Evolutionary conservation across 2,888 invertebrate genomes (phyloP).

Genomic region (Octodonta nipae): DNA sequence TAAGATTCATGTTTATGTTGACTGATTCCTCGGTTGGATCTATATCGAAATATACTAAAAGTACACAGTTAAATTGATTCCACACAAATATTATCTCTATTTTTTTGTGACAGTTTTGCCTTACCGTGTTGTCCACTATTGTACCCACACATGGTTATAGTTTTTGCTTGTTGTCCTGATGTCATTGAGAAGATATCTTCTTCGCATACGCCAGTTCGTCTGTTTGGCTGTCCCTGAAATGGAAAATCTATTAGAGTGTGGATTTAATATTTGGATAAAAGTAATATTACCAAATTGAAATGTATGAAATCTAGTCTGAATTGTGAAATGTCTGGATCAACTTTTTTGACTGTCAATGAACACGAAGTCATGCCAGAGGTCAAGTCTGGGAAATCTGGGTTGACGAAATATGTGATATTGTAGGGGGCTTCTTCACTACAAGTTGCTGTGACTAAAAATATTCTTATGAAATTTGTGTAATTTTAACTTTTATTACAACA

Average conservation of each 20-base stretch:
- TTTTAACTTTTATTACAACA: too few species aligned
- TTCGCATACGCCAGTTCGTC: slow-evolving; percentile 64
- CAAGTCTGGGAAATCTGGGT: slow-evolving; percentile 68
- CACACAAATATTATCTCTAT: too few species aligned
- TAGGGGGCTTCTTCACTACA: slow-evolving; percentile 60
- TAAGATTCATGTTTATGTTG: slow-evolving; percentile 42
- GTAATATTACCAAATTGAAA: slow-evolving; percentile 67
- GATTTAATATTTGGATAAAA: too few species aligned
- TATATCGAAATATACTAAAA: slow-evolving; percentile 57
- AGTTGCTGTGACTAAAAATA: slow-evolving; percentile 55
- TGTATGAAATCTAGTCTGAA: slow-evolving; percentile 71
- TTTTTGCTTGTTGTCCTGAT: slow-evolving; percentile 45
- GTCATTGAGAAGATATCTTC: slow-evolving; percentile 54
- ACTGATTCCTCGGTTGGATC: slow-evolving; percentile 42
- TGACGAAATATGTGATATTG: slow-evolving; percentile 72
- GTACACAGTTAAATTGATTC: neutral
- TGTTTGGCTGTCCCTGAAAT: slow-evolving; percentile 65
- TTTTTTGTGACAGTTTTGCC: too few species aligned
- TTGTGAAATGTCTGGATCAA: slow-evolving; percentile 68
- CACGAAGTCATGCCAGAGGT: slow-evolving; percentile 57
- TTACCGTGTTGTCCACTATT: slow-evolving; percentile 76
- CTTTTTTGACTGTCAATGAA: slow-evolving; percentile 57
- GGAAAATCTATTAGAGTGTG: too few species aligned
- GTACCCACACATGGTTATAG: slow-evolving; percentile 60
- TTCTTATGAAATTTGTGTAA: too few species aligned